Conservation (phyloP, 2,113 vertebrate species). For the Anoura caudifer region DNA sequence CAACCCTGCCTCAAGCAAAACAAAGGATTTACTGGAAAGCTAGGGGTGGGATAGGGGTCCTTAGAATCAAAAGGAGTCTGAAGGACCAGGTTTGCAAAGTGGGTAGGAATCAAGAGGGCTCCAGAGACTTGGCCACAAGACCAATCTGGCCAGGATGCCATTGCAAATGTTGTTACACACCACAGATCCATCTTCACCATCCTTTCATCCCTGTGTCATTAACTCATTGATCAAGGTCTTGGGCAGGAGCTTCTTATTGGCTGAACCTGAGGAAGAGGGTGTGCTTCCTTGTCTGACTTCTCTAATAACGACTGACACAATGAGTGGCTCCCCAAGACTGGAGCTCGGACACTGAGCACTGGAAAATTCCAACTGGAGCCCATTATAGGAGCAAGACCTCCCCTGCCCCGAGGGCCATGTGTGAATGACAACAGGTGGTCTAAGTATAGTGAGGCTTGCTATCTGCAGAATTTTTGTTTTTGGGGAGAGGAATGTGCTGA, state of each 20-base stretch:
- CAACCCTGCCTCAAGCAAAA: neutral
- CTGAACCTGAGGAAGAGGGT: neutral
- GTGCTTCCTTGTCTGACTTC: neutral
- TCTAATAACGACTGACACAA: neutral
- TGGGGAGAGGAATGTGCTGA: neutral
- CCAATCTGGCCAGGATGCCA: neutral
- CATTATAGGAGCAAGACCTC: neutral
- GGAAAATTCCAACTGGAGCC: neutral
- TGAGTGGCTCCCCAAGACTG: neutral
- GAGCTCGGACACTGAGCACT: neutral
- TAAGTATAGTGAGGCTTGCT: neutral
- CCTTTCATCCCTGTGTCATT: neutral
- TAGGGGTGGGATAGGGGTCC: too few species aligned
- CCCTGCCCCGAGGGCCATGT: neutral
- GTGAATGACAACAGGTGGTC: neutral
- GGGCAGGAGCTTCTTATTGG: neutral
- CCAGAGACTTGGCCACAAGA: neutral
- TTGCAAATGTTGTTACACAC: too few species aligned
- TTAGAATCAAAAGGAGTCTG: neutral
- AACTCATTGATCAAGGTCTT: neutral
- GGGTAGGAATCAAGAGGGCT: neutral
- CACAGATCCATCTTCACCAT: neutral
- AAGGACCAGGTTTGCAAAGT: neutral
- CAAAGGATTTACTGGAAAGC: neutral
- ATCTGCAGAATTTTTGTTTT: neutral